A percentile compares a stretch with the other conserved stretches of the same genome.
Conservation (phyloP, 2,797 vertebrate species). For the Poliocrania exsul region DNA sequence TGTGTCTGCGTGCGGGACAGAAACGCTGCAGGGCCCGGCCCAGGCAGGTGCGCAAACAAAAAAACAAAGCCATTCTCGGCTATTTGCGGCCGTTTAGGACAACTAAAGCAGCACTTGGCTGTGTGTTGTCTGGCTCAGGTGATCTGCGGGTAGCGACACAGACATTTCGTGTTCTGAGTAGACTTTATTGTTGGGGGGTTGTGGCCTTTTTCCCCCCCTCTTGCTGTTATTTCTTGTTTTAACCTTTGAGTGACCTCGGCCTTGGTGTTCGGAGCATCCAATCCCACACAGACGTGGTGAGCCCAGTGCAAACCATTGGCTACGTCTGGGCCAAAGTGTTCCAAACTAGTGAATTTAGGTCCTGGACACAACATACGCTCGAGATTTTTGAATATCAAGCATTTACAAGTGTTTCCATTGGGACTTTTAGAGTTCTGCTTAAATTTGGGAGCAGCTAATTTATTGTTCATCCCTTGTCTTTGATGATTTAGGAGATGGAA, state of each 20-base stretch:
- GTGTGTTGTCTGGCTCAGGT: accelerated
- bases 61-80: accelerated
- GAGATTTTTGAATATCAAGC: neutral
- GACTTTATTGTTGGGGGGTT: neutral
- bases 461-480: neutral
- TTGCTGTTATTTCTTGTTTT: neutral
- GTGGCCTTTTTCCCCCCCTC: neutral
- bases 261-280: neutral
- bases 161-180: neutral
- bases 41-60: neutral
- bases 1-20: neutral
- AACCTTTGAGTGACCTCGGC: neutral
- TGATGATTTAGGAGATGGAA: neutral
- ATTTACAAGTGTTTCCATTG: neutral
- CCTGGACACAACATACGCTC: accelerated
- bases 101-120: accelerated
- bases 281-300: neutral
- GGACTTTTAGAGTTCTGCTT: neutral
- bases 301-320: neutral
- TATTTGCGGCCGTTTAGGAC: neutral
- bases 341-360: neutral
- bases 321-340: neutral
- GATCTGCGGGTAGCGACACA: neutral
- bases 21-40: neutral
- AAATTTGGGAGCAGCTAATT: neutral